Evolutionary conservation across 2,888 invertebrate species (phyloP), one percentile per base, ranked within the genome.

Genomic region (Hoplodrina ambigua): DNA sequence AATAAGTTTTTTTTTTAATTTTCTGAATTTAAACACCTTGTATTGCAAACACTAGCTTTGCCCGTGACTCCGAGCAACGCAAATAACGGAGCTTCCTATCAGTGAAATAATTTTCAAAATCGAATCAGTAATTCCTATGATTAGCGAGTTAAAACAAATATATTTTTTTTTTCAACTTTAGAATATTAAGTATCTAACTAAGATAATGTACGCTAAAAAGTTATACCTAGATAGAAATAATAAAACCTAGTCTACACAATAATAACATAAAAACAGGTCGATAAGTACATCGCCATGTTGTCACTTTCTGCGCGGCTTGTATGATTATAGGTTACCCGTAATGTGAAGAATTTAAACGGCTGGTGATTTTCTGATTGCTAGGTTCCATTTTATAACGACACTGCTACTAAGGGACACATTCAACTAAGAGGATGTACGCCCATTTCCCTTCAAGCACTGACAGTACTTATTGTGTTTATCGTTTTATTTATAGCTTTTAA

Each of bases 291-390:
- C 17, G 49, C 33, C 11, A 49, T 65, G 57, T 54, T 65, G 61
- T 74, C 67, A 67, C 62, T 74, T 59, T 75, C 52, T 59, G 55
- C 33, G 6, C 52, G 30, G 30, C 44, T 49, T 4, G n/a, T 74
- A 54, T 76, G 53, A 80, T 81, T 62, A 70, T 41, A 70, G 49
- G 25, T 60, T 63, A 17, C 37, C 19, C 2, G 37, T 66, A 46
- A 60, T 66, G 52, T 30, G 8, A 80, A 80, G 58, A 75, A 55
- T 17, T 64, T 67, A 54, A 67, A 60, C 53, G 78, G 66, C 63
- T 30, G n/a, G 56, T 78, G 60, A 60, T 53, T 81, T 58, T 77
- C 57, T 61, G 65, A 78, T 78, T 81, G 41, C 57, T 67, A 61
- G 41, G 37, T 78, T 55, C 10, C 41, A 57, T 71, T 71, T 66